These are phyloP conservation scores for Tenthredo distinguenda DNA, from an alignment of 2,888 invertebrate genomes.

Conservation along the genomic window DNA sequence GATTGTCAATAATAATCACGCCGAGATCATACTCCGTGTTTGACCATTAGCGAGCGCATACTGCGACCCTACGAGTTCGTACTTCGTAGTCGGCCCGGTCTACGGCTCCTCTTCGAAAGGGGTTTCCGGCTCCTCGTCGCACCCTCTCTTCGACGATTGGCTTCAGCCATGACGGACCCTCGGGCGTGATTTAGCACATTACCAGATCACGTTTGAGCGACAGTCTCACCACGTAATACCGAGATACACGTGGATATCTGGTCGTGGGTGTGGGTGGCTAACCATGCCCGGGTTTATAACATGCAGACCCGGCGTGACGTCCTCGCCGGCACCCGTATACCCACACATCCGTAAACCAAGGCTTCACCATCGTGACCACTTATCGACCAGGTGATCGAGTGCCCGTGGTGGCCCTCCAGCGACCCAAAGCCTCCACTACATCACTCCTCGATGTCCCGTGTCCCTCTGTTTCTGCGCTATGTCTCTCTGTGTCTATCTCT, in stretches of 20 bases:
- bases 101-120: neutral
- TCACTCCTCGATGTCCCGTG: conserved; percentile 72
- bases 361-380: conserved; percentile 59
- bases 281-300: conserved; percentile 30
- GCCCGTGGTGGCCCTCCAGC: conserved; percentile 64
- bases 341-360: neutral
- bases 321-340: neutral
- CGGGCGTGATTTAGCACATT: conserved; percentile 62
- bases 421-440: conserved; percentile 58
- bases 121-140: neutral
- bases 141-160: neutral
- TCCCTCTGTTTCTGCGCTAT: conserved; percentile 16
- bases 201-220: conserved; percentile 71
- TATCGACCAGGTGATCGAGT: conserved; percentile 72
- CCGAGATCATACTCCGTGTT: conserved; percentile 63
- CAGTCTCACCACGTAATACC: conserved; percentile 55
- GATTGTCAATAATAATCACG: conserved; percentile 38
- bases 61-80: neutral
- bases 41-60: conserved; percentile 68
- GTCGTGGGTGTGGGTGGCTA: neutral
- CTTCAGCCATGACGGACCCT: conserved; percentile 14
- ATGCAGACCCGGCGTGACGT: neutral
- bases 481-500: conserved; percentile 32
- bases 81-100: neutral
- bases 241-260: neutral